Evolutionary conservation across 2,113 vertebrate species (phyloP).

Genomic region (Sorex araneus): DNA sequence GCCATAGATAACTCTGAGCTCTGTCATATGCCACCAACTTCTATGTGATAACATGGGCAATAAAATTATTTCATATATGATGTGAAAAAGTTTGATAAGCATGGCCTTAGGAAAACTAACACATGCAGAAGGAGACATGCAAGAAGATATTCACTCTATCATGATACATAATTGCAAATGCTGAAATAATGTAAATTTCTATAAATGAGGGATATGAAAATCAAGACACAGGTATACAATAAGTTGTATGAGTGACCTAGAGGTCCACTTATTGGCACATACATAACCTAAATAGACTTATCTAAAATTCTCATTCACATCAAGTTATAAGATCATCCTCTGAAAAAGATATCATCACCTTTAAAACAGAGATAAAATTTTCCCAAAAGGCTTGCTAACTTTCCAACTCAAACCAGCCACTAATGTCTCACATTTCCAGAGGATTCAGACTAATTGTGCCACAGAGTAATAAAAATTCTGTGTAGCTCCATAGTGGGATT

Average conservation of each 20-base stretch:
- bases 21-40: background rate
- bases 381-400: constrained; percentile 19
- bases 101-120: constrained; percentile 26
- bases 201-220: constrained; percentile 11
- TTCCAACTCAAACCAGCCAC: constrained; percentile 4
- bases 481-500: background rate
- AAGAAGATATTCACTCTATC: constrained; percentile 7
- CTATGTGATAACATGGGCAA: constrained; percentile 1
- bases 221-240: background rate
- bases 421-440: constrained; percentile 18
- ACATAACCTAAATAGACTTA: background rate
- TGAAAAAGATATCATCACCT: constrained; percentile 11
- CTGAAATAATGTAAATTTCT: constrained; percentile 23
- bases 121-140: background rate
- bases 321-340: constrained; percentile 15
- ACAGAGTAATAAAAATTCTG: background rate
- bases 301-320: constrained; percentile 12
- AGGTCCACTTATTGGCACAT: constrained; percentile 28
- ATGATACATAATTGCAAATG: constrained; percentile 43
- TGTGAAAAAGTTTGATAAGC: constrained; percentile 29
- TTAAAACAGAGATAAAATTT: constrained; percentile 9
- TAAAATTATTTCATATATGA: constrained; percentile 34
- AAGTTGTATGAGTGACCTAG: constrained; percentile 28
- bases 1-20: background rate
- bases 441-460: background rate